Evolutionary conservation across 2,888 invertebrate species (phyloP).

Genomic region (Amphipyra tragopoginis): DNA sequence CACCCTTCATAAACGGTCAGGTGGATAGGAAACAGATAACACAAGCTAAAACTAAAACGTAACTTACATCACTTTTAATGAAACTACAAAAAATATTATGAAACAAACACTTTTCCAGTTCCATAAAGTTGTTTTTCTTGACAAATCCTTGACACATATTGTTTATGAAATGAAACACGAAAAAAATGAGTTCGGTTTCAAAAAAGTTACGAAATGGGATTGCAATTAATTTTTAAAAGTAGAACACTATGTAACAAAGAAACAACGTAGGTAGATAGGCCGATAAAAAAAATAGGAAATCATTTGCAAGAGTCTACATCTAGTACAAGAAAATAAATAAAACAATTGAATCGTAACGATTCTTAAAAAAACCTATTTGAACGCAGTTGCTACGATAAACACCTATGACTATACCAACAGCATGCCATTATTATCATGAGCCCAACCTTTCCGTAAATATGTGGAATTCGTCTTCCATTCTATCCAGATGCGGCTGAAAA

Average conservation of each 20-base stretch:
- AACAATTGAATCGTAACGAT: constrained; percentile 1
- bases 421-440: too few relatives aligned
- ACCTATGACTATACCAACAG: too few relatives aligned
- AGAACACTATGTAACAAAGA: constrained; percentile 50
- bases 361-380: neutral
- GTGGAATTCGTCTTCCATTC: too few relatives aligned
- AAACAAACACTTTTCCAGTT: constrained; percentile 42
- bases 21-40: constrained; percentile 76
- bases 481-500: constrained; percentile 2
- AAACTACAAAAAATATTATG: constrained; percentile 33
- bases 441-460: too few relatives aligned
- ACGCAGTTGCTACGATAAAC: too few relatives aligned
- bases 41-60: constrained; percentile 41
- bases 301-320: constrained; percentile 13
- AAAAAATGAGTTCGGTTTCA: constrained; percentile 48
- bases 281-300: constrained; percentile 34
- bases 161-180: constrained; percentile 55
- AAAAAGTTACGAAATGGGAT: constrained; percentile 48
- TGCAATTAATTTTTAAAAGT: constrained; percentile 60
- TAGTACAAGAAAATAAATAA: constrained; percentile 5
- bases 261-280: constrained; percentile 34
- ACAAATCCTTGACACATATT: constrained; percentile 63
- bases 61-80: constrained; percentile 35
- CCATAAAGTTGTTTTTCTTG: constrained; percentile 55
- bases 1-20: constrained; percentile 86